Evolutionary conservation across 2,113 vertebrate genomes (phyloP).

Genomic region (Zootoca vivipara): DNA sequence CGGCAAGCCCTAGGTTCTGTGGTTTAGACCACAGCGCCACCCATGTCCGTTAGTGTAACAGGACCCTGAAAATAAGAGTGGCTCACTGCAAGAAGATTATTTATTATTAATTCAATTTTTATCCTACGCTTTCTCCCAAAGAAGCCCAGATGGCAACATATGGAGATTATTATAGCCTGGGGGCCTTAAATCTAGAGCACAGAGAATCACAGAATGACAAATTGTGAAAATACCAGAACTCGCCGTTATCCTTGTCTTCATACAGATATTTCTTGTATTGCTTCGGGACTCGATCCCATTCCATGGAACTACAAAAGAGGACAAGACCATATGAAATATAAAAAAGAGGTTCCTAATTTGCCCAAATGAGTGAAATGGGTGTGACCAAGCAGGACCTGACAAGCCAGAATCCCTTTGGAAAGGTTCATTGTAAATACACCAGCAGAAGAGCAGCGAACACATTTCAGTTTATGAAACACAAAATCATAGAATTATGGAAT

Average conservation of each 20-base stretch:
- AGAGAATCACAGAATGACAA: background rate
- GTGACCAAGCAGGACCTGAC: too few relatives aligned
- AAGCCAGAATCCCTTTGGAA: too few relatives aligned
- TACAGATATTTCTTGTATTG: conserved; percentile 46
- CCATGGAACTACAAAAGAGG: conserved; percentile 61
- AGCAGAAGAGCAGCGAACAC: too few relatives aligned
- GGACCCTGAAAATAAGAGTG: background rate
- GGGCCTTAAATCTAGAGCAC: fast-evolving
- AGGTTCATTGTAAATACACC: too few relatives aligned
- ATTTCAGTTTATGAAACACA: too few relatives aligned
- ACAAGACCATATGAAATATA: conserved; percentile 27
- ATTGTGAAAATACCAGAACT: conserved; percentile 76
- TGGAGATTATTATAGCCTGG: background rate
- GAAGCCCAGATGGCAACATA: background rate
- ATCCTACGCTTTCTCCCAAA: too few relatives aligned
- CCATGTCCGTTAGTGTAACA: background rate
- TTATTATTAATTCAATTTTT: too few relatives aligned
- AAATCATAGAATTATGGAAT: too few relatives aligned
- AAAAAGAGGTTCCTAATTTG: background rate
- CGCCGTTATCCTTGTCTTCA: conserved; percentile 72
- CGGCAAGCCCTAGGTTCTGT: too few relatives aligned
- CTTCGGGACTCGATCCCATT: conserved; percentile 65
- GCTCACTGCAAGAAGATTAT: background rate
- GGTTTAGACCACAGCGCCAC: too few relatives aligned
- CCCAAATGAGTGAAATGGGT: too few relatives aligned